Evolutionary conservation across 2,113 vertebrate species (phyloP), one percentile per base, ranked within the genome.

Genomic region (Triplophysa dalaica): DNA sequence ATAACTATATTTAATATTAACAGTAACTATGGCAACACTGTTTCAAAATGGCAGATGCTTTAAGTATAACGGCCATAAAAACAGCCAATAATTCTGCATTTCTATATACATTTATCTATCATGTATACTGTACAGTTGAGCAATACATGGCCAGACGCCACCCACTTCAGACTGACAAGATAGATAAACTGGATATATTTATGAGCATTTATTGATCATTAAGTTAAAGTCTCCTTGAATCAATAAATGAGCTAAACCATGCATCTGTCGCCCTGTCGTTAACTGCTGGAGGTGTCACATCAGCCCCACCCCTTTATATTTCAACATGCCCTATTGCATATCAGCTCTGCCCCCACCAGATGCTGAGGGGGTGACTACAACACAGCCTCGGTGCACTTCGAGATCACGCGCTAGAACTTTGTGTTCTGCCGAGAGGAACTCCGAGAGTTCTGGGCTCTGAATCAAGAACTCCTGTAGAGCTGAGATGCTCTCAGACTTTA

Each of bases 391-490:
- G 22, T 41, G 70, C 19, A 26, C 26, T 19, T 60, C 14, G 16
- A 72, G 69, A 43, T 21, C 19, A 60, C 70, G 24, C 13, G 41
- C 70, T 41, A 16, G 58, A 63, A 63, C 58, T 63, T 50, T 29
- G 41, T 50, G 60, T 63, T 58, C 54, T 58, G 54, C n/a, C n/a
- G 19, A 21, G 19, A 58, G 50, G 16, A 52, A 52, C 58, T 63
- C 43, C 50, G 45, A 21, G 14, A 52, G 74, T 77, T 65, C 74
- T 77, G 45, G 74, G 74, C 60, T 65, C 33, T 54, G 62, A 77
- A 64, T 65, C 74, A 77, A 65, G 61, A 54, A 45, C 74, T 54
- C 74, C 74, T 19, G 74, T 77, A 52, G 74, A 77, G 74, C 43
- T 33, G 74, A n/a, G 22, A 76, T 45, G 19, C 74, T 65, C 74